Evolutionary conservation across 1,140 invertebrate species (phyloP).

Genomic region (Bombyx mori): ASM3026992v2 NC_085128.1:8073501-8074000

Average conservation of each 20-base stretch:
- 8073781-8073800: constrained; percentile 31
- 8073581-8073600: too few relatives aligned
- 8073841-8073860: constrained; percentile 14
- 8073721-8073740: constrained; percentile 32
- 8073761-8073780: constrained; percentile 29
- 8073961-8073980: not conserved
- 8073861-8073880: constrained; percentile 14
- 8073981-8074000: too few relatives aligned
- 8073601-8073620: too few relatives aligned
- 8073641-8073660: too few relatives aligned
- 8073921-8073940: not conserved
- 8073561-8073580: too few relatives aligned
- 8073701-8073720: too few relatives aligned
- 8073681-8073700: too few relatives aligned
- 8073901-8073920: constrained; percentile 7
- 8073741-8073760: constrained; percentile 46
- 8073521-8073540: too few relatives aligned
- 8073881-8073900: constrained; percentile 20
- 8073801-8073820: constrained; percentile 8
- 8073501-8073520: too few relatives aligned
- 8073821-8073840: not conserved
- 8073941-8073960: not conserved
- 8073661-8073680: too few relatives aligned
- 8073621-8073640: too few relatives aligned
- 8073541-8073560: too few relatives aligned